Base-by-base conservation (phyloP, 2,113 vertebrate species). In the Caracal caracal region DNA sequence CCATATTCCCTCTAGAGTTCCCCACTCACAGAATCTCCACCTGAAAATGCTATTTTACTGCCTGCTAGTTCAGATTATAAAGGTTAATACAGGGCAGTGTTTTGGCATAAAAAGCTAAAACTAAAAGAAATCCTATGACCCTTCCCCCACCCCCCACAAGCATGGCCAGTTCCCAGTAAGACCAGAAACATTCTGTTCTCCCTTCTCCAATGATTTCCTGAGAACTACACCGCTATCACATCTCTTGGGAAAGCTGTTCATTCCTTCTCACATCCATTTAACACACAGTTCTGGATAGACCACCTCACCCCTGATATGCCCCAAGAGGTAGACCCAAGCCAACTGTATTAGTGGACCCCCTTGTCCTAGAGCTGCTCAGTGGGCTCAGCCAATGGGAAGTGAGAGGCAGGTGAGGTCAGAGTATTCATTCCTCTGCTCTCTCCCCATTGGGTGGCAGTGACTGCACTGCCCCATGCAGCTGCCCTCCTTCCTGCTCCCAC, bases 391-490 rank as follows among this genome's bases (percentile, higher is more conserved):
- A 35, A 53, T 4, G 56, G 47, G 33, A 84, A 10, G 10, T 1
- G 1, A 84, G 49, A 51, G 7, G 28, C 8, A 3, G 8, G 2
- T 0, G 22, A 86, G 35, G 16, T 4, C 0, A 6, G 0, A 30
- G 30, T 4, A 2, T 19, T 16, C 12, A 2, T 0, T 11, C 59
- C 59, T 59, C 24, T 19, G 59, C n/a, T 43, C 16, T 37, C 28
- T 10, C 43, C 10, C 4, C 12, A 20, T 2, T 6, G 20, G 51
- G 33, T 6, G 56, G n/a, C 65, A 40, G n/a, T 0, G 5, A 10
- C 43, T 8, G 13, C 2, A 5, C 16, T 8, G 7, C 0, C 49
- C 56, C 2, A 0, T 0, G 22, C 1, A 5, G 6, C 2, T 13
- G 35, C 86, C 10, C 16, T 11, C 56, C 75, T 12, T 28, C 53